phyloP scores from a whole-genome alignment of 2,113 vertebrate species.

The Perca fluviatilis region DNA sequence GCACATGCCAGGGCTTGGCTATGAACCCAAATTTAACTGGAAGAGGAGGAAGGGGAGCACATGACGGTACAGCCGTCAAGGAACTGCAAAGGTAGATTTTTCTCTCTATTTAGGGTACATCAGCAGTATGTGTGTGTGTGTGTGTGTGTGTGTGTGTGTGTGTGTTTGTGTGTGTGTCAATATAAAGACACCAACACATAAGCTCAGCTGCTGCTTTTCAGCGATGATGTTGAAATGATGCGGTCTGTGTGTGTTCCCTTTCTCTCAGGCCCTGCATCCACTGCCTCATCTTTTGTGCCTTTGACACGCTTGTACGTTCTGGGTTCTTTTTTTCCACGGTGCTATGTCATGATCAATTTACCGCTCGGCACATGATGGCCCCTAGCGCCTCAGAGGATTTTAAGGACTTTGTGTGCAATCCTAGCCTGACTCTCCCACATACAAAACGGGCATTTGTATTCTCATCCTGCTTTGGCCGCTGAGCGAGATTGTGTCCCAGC shows the following conservation, averaged over 20 bases:
- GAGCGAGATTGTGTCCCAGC: slow-evolving; percentile 64
- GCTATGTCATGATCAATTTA: slow-evolving; percentile 84
- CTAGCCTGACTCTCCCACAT: slow-evolving; percentile 75
- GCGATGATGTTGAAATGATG: slow-evolving; percentile 60
- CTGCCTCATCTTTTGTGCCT: slow-evolving; percentile 73
- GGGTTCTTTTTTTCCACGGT: slow-evolving; percentile 67
- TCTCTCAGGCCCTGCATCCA: slow-evolving; percentile 63
- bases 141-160: slow-evolving; percentile 5
- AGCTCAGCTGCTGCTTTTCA: slow-evolving; percentile 43
- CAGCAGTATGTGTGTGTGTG: slow-evolving; percentile 4
- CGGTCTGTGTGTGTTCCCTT: slow-evolving; percentile 76
- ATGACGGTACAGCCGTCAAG: background rate
- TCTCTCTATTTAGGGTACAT: background rate
- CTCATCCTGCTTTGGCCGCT: slow-evolving; percentile 69
- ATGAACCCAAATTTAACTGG: slow-evolving; percentile 19
- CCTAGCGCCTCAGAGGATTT: slow-evolving; percentile 79
- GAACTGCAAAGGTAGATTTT: background rate
- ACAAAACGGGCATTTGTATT: slow-evolving; percentile 78
- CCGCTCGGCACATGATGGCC: slow-evolving; percentile 82
- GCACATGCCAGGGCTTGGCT: slow-evolving; percentile 19
- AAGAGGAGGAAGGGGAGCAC: slow-evolving; percentile 18
- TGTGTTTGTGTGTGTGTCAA: slow-evolving; percentile 17
- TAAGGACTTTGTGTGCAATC: slow-evolving; percentile 80
- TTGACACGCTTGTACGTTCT: slow-evolving; percentile 77
- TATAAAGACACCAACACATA: slow-evolving; percentile 40